Conservation (phyloP, 2,888 invertebrate species). For the Blomia tropicalis region DNA sequence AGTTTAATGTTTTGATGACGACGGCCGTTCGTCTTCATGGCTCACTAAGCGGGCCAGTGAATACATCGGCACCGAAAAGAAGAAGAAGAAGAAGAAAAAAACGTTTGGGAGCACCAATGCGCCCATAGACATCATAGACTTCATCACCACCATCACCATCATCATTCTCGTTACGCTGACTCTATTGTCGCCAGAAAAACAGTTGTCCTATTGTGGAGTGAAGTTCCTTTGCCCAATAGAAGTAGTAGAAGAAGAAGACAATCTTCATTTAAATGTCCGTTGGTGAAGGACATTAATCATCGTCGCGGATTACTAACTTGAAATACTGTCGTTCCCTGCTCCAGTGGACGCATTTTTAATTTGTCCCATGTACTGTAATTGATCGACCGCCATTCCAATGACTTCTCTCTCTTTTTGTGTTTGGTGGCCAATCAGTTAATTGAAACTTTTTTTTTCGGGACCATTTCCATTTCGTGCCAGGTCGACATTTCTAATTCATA, state of each 20-base stretch:
- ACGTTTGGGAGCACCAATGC: not conserved
- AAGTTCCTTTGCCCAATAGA: not conserved
- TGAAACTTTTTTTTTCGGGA: too few species aligned
- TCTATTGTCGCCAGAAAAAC: too few species aligned
- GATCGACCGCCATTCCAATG: not conserved
- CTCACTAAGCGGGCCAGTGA: conserved; percentile 3
- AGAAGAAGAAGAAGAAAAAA: too few species aligned
- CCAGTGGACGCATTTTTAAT: not conserved
- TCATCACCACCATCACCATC: not conserved
- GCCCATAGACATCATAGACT: not conserved
- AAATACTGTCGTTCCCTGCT: not conserved
- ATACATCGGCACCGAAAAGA: too few species aligned
- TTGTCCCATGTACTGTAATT: conserved; percentile 3
- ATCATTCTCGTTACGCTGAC: conserved; percentile 1
- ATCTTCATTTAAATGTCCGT: conserved; percentile 8
- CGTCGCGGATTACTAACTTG: not conserved
- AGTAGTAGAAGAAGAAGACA: not conserved
- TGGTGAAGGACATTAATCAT: not conserved
- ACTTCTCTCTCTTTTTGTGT: not conserved
- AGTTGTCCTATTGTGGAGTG: not conserved
- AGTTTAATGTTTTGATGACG: too few species aligned
- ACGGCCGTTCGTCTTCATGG: conserved; percentile 8
- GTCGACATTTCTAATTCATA: conserved; percentile 5
- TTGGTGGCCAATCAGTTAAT: conserved; percentile 9
- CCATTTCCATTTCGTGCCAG: conserved; percentile 8